phyloP scores from a whole-genome alignment of 2,113 vertebrate genomes.

The Xiphorhynchus elegans region DNA sequence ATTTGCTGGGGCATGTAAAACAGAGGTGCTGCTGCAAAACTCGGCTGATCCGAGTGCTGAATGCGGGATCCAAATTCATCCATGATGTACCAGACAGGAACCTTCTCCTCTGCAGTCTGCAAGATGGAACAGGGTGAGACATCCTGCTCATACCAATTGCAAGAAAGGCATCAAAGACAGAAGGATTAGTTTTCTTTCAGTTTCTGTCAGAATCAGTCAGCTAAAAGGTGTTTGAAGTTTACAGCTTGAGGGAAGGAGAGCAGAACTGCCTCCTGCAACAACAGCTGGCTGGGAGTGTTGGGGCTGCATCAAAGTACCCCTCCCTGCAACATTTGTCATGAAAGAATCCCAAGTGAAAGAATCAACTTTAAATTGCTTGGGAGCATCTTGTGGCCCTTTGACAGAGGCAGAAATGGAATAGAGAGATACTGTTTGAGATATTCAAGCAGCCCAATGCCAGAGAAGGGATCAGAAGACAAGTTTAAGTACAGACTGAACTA shows the following conservation, averaged over 20 bases:
- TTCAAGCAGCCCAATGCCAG: not conserved
- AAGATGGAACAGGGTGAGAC: not conserved
- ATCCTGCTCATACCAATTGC: not conserved
- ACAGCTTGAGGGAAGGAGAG: not conserved
- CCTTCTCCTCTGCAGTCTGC: slow-evolving; percentile 85
- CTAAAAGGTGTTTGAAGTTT: not conserved
- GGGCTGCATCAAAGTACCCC: not conserved
- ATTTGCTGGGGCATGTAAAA: slow-evolving; percentile 83
- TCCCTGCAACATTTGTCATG: not conserved
- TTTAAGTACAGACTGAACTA: not conserved
- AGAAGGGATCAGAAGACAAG: not conserved
- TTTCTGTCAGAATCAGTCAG: not conserved
- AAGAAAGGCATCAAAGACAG: not conserved
- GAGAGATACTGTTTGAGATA: not conserved
- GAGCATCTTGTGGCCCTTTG: not conserved
- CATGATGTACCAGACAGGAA: slow-evolving; percentile 97
- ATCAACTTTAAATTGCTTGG: not conserved
- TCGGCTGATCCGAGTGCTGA: slow-evolving; percentile 87
- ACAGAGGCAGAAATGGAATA: not conserved
- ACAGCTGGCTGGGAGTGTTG: not conserved
- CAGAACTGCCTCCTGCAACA: not conserved
- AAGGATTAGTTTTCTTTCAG: not conserved
- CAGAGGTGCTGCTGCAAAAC: slow-evolving; percentile 87
- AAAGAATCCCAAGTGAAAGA: not conserved
- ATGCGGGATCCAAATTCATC: slow-evolving; percentile 95